Base-by-base conservation (phyloP, 2,113 vertebrate species). In the Indicator indicator region DNA sequence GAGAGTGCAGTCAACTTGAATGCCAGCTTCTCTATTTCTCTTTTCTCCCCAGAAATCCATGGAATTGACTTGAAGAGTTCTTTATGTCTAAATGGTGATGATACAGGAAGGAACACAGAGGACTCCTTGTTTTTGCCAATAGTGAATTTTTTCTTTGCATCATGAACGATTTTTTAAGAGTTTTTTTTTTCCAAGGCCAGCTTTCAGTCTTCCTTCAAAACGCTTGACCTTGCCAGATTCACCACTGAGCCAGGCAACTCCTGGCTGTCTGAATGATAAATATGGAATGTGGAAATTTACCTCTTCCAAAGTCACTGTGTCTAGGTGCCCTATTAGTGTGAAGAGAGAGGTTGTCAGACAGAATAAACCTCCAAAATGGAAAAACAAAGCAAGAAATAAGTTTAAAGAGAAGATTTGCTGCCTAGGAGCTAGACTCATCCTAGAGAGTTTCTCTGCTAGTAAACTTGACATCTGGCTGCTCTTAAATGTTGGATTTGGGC, bases 131-230 rank as follows among this genome's bases (percentile, higher is more conserved):
- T 83, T 88, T 88, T 81, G 56, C 69, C 70, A 65, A 44, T 50
- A 71, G 13, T 56, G 75, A 68, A 83, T 89, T 82, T 86, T 64
- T 68, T 32, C 32, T 73, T 88, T 83, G 36, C 27, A 50, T 80
- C 17, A 38, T 50, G 48, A 48, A 48, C 21, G 48, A 8, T 50
- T 23, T 91, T 65, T 10, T 63, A 58, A 87, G 27, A 65, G 9
- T 44, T 16, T 9, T 20, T 9, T 20, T 59, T 84, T 72, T 79
- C 42, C 33, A 87, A 87, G 70, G 32, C 17, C 2, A 5, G 11
- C 60, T 87, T 76, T 89, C 82, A 87, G 23, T 83, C 63, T 89
- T 82, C 46, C 36, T 77, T 77, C 74, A 83, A 84, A 93, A 80
- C 44, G 1, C 30, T 65, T 83, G 27, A 21, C 42, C 62, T 85